A percentile compares a stretch with the other conserved stretches of the same genome.
These are phyloP conservation scores for Netelia inedita DNA, from an alignment of 2,888 invertebrate genomes.

Conservation along the genomic window DNA sequence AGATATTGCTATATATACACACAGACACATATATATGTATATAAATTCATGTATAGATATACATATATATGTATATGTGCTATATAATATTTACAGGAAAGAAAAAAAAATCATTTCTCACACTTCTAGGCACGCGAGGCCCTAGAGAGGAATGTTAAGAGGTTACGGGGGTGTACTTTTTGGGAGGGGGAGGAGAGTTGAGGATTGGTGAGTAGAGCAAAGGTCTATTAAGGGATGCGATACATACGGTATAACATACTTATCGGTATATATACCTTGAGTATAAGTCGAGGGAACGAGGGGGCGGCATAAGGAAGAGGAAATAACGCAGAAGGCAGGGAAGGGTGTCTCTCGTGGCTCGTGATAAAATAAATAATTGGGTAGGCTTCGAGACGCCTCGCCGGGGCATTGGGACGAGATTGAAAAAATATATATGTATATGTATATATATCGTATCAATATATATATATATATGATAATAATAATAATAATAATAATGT, in stretches of 20 bases:
- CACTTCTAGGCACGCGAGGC: constrained; percentile 61
- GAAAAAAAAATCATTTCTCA: constrained; percentile 50
- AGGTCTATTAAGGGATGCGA: constrained; percentile 18
- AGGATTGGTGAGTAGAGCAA: constrained; percentile 35
- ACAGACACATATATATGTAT: not conserved
- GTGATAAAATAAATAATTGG: constrained; percentile 69
- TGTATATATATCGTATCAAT: constrained; percentile 65
- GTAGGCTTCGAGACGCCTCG: constrained; percentile 61
- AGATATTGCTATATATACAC: constrained; percentile 29
- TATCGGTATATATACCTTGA: not conserved
- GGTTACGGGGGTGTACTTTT: constrained; percentile 7
- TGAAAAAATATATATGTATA: constrained; percentile 78
- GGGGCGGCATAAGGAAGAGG: not conserved
- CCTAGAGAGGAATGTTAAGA: constrained; percentile 14
- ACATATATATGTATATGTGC: constrained; percentile 2
- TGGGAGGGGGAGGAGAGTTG: constrained; percentile 25
- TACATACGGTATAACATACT: constrained; percentile 18
- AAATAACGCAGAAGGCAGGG: constrained; percentile 43
- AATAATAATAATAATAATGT: constrained; percentile 43
- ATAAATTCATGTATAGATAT: no score
- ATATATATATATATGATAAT: constrained; percentile 46
- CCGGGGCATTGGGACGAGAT: constrained; percentile 65
- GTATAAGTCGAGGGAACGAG: not conserved
- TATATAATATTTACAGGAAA: constrained; percentile 55
- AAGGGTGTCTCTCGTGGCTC: constrained; percentile 57